Evolutionary conservation across 2,113 vertebrate species (phyloP).

Genomic region (Varanus salvator): DNA sequence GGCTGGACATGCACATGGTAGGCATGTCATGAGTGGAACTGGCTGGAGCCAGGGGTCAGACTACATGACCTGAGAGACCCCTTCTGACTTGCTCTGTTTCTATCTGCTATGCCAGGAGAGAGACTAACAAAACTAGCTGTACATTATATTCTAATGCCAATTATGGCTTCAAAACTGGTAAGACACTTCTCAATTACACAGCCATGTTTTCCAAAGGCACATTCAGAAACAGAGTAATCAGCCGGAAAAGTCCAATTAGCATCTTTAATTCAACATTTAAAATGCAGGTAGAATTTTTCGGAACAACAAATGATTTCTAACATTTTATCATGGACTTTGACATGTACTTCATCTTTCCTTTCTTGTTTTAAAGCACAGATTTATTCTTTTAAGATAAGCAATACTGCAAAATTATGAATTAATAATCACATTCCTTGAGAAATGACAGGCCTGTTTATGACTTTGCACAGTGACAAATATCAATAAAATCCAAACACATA

Average conservation of each 20-base stretch:
- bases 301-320: background rate
- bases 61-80: too few relatives aligned
- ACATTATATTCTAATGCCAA: background rate
- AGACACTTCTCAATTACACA: background rate
- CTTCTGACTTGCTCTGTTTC: too few relatives aligned
- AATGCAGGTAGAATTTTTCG: background rate
- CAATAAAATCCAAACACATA: background rate
- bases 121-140: background rate
- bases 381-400: conserved; percentile 4
- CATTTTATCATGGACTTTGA: conserved; percentile 11
- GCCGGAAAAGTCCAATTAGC: background rate
- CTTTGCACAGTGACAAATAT: background rate
- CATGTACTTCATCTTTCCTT: background rate
- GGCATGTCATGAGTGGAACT: too few relatives aligned
- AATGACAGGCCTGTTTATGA: background rate
- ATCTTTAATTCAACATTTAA: conserved; percentile 13
- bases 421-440: background rate
- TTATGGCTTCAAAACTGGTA: background rate
- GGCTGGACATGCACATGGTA: too few relatives aligned
- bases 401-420: background rate
- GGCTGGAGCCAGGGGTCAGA: too few relatives aligned
- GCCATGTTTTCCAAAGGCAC: background rate
- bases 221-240: background rate
- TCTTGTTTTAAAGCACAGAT: background rate
- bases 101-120: background rate